Evolutionary conservation across 1,140 invertebrate species (phyloP), one percentile per base, ranked within the genome.

Genomic region (Plectrocnemia conspersa): DNA sequence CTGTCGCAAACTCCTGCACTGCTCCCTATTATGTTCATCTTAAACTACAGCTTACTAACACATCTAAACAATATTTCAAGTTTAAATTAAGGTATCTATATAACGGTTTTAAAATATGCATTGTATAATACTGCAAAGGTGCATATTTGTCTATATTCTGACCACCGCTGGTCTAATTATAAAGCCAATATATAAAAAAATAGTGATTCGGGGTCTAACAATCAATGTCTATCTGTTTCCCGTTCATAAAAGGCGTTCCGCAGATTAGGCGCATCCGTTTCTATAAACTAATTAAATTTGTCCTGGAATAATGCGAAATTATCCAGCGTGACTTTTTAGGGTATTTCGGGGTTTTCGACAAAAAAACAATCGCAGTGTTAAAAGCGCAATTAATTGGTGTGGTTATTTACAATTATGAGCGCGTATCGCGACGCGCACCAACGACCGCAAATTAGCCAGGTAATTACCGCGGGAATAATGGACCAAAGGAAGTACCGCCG

Each of bases 311-410:
- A 48, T 29, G 6, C 16, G 27, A 16, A 25, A 52, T 40, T 52
- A 52, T 16, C 49, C 38, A 13, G 7, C 38, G 49, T 42, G 49
- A 42, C 33, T 38, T 47, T 54, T 44, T 46, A 15, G 44, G 32
- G 16, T 29, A 46, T 46, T 23, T 29, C n/a, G n/a, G 7, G 7
- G 27, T 38, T 6, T 6, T 15, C 9, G 6, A 6, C 36, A 38
- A 6, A 38, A 16, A 6, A 11, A 16, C 7, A 9, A 6, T 7
- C 16, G 15, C 15, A 54, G 54, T 61, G 59, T 61, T 61, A 61
- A 61, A 61, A 61, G 59, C 56, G 57, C 54, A 61, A 61, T 61
- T 61, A 61, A 56, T 57, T 22, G 13, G 53, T 21, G 22, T 21
- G 48, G 54, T 49, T 54, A 61, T 61, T 61, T 56, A 49, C 54